Evolutionary conservation across 2,888 invertebrate genomes (phyloP), one percentile per base, ranked within the genome.

Genomic region (Agrotis ipsilon): DNA sequence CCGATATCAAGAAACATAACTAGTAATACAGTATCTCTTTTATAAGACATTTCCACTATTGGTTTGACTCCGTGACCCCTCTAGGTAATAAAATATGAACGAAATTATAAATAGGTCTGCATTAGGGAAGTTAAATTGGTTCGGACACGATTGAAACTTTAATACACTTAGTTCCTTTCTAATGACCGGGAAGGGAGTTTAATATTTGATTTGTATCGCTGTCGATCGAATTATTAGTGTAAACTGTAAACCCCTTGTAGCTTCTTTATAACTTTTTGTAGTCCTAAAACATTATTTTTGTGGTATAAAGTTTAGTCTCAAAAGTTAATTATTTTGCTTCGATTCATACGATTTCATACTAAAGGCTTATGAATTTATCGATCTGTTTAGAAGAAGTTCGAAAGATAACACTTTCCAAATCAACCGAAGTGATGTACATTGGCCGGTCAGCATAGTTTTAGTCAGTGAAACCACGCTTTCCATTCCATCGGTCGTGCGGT

Each of bases 401-500:
- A 75, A 49, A 24, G 32, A 60, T 46, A 46, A 49, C 19, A 45
- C 7, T 39, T 74, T 48, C 27, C 39, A 62, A 49, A 65, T 57
- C 49, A 75, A 62, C 6, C 61, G n/a, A 61, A 60, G 19, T 61
- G 49, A 51, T 72, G 27, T 58, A 46, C 39, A 27, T 43, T 69
- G 45, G 54, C 39, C 55, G 45, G 27, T 39, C 43, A 24, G 43
- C 48, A 27, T 65, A 24, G 61, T 67, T 75, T 75, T 72, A 55
- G 58, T 57, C 18, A 68, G 57, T 71, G 72, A 66, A 72, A 83
- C 68, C 49, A 49, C 65, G 69, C 72, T 83, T 78, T 81, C 81
- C 71, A 78, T 73, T 78, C 69, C 61, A 73, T 65, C 43, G 65
- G 45, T 21, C 55, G 65, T 57, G 69, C 48, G 54, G 62, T 75